Percentiles rank a stretch among this genome's conserved stretches.
These are phyloP conservation scores for Nemotelus pantherinus DNA, from an alignment of 2,888 invertebrate genomes.

Conservation along the genomic window DNA sequence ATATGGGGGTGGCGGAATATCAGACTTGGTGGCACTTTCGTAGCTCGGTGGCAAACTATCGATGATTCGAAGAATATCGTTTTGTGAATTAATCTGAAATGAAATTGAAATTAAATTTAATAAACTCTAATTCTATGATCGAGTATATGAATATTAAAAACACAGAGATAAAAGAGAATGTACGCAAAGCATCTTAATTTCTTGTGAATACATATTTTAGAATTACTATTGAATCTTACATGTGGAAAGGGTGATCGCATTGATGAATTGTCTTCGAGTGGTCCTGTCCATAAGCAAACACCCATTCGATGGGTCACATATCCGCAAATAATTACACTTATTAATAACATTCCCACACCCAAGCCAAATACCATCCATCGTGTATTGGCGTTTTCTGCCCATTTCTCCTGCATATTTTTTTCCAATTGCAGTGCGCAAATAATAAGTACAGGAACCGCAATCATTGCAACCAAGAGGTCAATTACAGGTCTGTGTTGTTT, in stretches of 20 bases:
- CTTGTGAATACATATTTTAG: background rate
- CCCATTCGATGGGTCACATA: slow-evolving; percentile 66
- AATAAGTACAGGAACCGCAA: slow-evolving; percentile 64
- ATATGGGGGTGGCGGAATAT: slow-evolving; percentile 64
- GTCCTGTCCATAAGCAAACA: slow-evolving; percentile 65
- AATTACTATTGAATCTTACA: slow-evolving; percentile 31
- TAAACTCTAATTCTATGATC: background rate
- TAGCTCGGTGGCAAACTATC: slow-evolving; percentile 65
- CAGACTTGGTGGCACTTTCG: slow-evolving; percentile 63
- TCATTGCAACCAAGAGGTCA: slow-evolving; percentile 64
- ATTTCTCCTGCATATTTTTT: slow-evolving; percentile 62
- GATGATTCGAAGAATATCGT: slow-evolving; percentile 62
- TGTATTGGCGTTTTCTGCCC: slow-evolving; percentile 60
- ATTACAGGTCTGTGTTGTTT: slow-evolving; percentile 60
- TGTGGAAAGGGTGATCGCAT: slow-evolving; percentile 20
- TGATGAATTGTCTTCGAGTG: slow-evolving; percentile 59
- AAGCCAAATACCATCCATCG: slow-evolving; percentile 65
- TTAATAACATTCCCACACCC: slow-evolving; percentile 63
- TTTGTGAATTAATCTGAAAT: slow-evolving; percentile 62
- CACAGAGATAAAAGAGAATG: background rate
- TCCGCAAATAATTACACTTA: slow-evolving; percentile 64
- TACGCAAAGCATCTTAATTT: too few relatives aligned
- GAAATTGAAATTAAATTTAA: background rate
- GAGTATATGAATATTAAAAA: background rate
- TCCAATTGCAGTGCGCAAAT: slow-evolving; percentile 64